Conservation (phyloP, 1,140 invertebrate species). For the Euglossa dilemma region DNA sequence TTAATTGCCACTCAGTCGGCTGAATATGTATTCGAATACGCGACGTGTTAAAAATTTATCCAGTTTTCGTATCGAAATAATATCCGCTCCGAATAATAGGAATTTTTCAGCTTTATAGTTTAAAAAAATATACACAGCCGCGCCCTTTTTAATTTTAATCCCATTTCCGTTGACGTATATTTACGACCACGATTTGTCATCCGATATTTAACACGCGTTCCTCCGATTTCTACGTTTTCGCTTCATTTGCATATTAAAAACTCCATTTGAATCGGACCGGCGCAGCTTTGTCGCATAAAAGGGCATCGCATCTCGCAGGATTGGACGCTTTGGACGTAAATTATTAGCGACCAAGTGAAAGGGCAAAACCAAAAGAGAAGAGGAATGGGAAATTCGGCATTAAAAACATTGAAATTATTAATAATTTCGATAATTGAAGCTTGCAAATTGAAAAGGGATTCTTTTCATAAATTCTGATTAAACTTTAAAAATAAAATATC, state of each 20-base stretch:
- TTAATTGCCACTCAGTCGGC: too few species aligned
- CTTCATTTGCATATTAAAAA: constrained; percentile 40
- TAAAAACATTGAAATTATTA: not conserved
- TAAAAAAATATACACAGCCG: not conserved
- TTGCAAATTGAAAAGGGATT: not conserved
- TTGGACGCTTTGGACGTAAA: constrained; percentile 2
- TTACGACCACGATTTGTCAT: not conserved
- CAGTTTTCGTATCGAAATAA: not conserved
- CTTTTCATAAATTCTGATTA: too few species aligned
- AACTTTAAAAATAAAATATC: too few species aligned
- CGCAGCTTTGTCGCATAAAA: constrained; percentile 26
- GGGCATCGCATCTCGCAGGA: not conserved
- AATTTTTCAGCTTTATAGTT: not conserved
- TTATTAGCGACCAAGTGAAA: constrained; percentile 19
- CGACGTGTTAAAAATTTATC: not conserved
- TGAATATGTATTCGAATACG: too few species aligned
- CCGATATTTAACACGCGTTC: not conserved
- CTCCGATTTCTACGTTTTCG: constrained; percentile 16
- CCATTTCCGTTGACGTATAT: not conserved
- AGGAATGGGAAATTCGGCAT: not conserved
- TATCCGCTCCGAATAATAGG: not conserved
- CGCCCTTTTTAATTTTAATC: not conserved
- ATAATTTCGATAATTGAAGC: not conserved
- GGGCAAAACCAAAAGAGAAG: constrained; percentile 14
- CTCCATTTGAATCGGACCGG: constrained; percentile 24